Evolutionary conservation across 2,888 invertebrate genomes (phyloP).

Genomic region (Kryphioiulus occultus): DNA sequence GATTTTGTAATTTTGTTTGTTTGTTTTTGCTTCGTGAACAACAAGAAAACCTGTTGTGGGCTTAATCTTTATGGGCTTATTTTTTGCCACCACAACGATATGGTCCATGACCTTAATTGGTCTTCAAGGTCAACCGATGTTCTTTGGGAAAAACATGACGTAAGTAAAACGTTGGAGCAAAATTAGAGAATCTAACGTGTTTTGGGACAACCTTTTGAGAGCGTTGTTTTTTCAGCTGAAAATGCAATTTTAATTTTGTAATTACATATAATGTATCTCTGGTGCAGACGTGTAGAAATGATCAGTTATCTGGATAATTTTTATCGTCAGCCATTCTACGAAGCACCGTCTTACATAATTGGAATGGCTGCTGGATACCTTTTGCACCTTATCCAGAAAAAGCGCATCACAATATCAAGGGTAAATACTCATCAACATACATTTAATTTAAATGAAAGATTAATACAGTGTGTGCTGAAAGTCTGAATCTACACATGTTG

Average conservation of each 20-base stretch:
- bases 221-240: no score
- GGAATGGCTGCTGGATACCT: not conserved
- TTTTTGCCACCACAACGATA: not conserved
- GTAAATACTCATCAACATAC: not conserved
- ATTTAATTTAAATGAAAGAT: no score
- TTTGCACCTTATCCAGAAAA: not conserved
- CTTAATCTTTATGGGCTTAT: not conserved
- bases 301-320: not conserved
- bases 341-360: conserved; percentile 15
- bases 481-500: no score
- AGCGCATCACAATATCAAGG: not conserved
- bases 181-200: no score
- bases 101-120: not conserved
- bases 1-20: no score
- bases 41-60: not conserved
- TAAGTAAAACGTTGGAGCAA: not conserved
- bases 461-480: no score
- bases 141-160: not conserved
- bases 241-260: not conserved
- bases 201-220: no score
- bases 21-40: not conserved
- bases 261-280: not conserved
- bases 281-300: not conserved
- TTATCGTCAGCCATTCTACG: not conserved
- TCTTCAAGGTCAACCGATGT: not conserved